These are phyloP conservation scores for Heloderma charlesbogerti DNA, from an alignment of 2,113 vertebrate genomes.

Conservation along the genomic window DNA sequence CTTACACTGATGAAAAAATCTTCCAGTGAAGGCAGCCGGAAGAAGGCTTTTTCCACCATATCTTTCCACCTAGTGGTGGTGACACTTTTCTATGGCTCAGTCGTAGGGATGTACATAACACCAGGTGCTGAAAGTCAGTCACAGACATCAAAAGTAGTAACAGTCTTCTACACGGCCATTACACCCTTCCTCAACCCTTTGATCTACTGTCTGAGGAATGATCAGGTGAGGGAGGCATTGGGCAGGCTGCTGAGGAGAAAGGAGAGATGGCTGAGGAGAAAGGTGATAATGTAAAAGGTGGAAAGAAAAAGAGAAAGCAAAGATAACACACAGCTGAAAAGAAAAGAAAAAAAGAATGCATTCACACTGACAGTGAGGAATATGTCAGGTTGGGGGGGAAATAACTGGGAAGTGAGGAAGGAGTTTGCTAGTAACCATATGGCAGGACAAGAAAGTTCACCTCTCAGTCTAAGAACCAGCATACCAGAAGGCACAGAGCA, in stretches of 20 bases:
- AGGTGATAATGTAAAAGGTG: background rate
- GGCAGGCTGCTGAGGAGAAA: conserved; percentile 38
- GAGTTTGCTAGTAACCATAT: too few species aligned
- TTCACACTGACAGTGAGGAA: too few species aligned
- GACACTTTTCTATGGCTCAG: conserved; percentile 59
- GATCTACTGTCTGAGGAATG: conserved; percentile 63
- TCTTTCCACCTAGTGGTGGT: conserved; percentile 59
- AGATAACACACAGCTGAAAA: too few species aligned
- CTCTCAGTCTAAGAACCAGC: too few species aligned
- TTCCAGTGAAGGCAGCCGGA: conserved; percentile 15
- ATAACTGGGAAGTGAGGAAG: too few species aligned
- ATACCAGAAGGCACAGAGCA: too few species aligned
- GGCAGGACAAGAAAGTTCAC: too few species aligned
- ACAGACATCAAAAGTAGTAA: conserved; percentile 55
- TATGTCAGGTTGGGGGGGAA: too few species aligned
- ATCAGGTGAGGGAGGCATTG: conserved; percentile 52
- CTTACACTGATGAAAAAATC: conserved; percentile 53
- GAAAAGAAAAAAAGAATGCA: too few species aligned
- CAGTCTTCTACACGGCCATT: conserved; percentile 64
- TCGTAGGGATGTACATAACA: conserved; percentile 54
- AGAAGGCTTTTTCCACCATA: conserved; percentile 61
- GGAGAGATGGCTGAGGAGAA: background rate
- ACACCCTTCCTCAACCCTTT: conserved; percentile 64
- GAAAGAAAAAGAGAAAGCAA: background rate
- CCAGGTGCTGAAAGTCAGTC: conserved; percentile 42